Conservation (phyloP, 2,888 invertebrate genomes). For the Neria commutata region DNA sequence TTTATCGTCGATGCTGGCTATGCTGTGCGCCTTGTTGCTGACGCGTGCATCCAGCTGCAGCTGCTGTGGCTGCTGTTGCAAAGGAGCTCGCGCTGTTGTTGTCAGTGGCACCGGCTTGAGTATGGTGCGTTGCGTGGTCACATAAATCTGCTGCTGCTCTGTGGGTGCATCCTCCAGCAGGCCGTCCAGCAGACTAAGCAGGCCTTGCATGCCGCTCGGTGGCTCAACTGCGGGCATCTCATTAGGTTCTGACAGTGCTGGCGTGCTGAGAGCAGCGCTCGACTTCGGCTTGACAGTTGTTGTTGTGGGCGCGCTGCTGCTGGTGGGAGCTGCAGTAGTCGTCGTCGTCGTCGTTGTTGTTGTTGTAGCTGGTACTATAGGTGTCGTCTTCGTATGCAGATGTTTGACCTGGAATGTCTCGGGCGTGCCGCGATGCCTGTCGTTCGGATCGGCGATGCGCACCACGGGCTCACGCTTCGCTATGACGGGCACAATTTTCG, state of each 20-base stretch:
- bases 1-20: slow-evolving; percentile 36
- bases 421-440: slow-evolving; percentile 52
- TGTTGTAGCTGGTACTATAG: slow-evolving; percentile 34
- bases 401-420: slow-evolving; percentile 58
- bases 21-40: slow-evolving; percentile 39
- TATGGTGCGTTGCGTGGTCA: slow-evolving; percentile 33
- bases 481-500: slow-evolving; percentile 60
- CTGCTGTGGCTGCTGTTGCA: slow-evolving; percentile 30
- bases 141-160: slow-evolving; percentile 25
- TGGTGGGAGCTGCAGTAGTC: slow-evolving; percentile 27
- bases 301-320: slow-evolving; percentile 17
- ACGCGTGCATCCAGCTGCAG: slow-evolving; percentile 43
- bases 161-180: slow-evolving; percentile 41
- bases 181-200: slow-evolving; percentile 56
- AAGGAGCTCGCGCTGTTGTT: slow-evolving; percentile 30
- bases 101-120: slow-evolving; percentile 38
- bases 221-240: slow-evolving; percentile 19
- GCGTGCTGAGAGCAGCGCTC: background rate
- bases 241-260: slow-evolving; percentile 4
- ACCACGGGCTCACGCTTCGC: slow-evolving; percentile 57
- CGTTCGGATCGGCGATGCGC: slow-evolving; percentile 52
- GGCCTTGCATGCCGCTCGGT: slow-evolving; percentile 49
- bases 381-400: slow-evolving; percentile 54
- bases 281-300: slow-evolving; percentile 20
- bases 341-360: slow-evolving; percentile 32